These are phyloP conservation scores for Drosophila teissieri DNA, from an alignment of 1,140 invertebrate species.

Conservation along the genomic window DNA sequence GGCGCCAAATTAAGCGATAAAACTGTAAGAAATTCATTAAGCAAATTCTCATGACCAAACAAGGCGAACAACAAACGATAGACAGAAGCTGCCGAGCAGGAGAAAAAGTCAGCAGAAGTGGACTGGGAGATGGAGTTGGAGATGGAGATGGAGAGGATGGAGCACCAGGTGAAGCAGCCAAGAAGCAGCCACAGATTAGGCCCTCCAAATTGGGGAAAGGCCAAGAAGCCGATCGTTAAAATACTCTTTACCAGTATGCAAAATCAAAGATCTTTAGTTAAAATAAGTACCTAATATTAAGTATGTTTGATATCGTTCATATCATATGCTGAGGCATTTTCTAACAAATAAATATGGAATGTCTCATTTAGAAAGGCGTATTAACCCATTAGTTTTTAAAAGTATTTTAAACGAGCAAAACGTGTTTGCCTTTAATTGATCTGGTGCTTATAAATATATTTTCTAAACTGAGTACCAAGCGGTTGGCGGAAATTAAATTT, in stretches of 20 bases:
- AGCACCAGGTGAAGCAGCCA: constrained; percentile 36
- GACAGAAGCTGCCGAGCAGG: constrained; percentile 12
- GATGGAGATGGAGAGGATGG: neutral
- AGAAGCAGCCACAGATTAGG: constrained; percentile 39
- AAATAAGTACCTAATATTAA: neutral
- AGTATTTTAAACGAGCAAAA: neutral
- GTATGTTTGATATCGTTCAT: no score
- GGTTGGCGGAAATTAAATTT: constrained; percentile 1
- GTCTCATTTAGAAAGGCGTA: no score
- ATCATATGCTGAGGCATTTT: neutral
- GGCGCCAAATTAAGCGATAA: constrained; percentile 76
- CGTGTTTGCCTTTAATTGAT: neutral
- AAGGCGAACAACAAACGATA: constrained; percentile 47
- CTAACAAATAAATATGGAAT: no score
- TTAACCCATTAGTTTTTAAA: no score
- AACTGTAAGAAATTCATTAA: constrained; percentile 75
- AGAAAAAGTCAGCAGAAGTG: neutral
- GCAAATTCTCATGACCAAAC: constrained; percentile 72
- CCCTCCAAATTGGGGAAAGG: constrained; percentile 35
- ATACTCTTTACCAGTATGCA: constrained; percentile 2
- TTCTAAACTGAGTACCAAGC: neutral
- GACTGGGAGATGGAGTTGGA: neutral
- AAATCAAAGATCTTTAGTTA: no score
- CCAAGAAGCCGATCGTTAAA: neutral
- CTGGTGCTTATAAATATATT: neutral